phyloP scores from a whole-genome alignment of 2,888 invertebrate genomes.

The Cacoxenus indagator region DNA sequence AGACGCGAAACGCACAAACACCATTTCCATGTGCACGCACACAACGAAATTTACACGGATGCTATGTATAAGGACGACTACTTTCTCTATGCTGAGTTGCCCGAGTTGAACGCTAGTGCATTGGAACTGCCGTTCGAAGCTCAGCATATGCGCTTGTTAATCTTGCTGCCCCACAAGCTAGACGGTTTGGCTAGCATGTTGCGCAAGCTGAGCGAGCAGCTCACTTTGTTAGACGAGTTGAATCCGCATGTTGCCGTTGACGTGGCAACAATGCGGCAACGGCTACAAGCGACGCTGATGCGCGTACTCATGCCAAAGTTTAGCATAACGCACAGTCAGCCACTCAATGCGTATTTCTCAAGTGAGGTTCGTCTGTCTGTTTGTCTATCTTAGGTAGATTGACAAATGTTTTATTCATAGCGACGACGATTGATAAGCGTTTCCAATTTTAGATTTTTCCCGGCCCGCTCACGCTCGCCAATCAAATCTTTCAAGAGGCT shows the following conservation, averaged over 20 bases:
- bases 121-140: slow-evolving; percentile 39
- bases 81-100: slow-evolving; percentile 36
- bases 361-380: slow-evolving; percentile 32
- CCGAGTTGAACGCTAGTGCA: slow-evolving; percentile 42
- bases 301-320: slow-evolving; percentile 44
- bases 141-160: slow-evolving; percentile 30
- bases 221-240: slow-evolving; percentile 29
- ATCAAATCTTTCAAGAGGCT: slow-evolving; percentile 25
- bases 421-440: background rate
- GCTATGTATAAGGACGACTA: slow-evolving; percentile 46
- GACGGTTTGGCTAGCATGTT: slow-evolving; percentile 36
- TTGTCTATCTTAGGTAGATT: too few species aligned
- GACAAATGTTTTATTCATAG: too few species aligned
- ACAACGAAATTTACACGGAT: slow-evolving; percentile 33
- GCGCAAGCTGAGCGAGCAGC: slow-evolving; percentile 31
- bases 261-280: background rate
- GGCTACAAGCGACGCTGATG: slow-evolving; percentile 33
- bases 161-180: slow-evolving; percentile 39
- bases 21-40: slow-evolving; percentile 33
- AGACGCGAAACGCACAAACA: slow-evolving; percentile 34
- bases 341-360: slow-evolving; percentile 30
- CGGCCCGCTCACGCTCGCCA: background rate
- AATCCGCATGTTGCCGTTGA: background rate
- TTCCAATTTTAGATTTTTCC: background rate
- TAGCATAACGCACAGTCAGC: slow-evolving; percentile 29